phyloP scores from a whole-genome alignment of 2,797 vertebrate genomes.

The Malurus leucopterus region DNA sequence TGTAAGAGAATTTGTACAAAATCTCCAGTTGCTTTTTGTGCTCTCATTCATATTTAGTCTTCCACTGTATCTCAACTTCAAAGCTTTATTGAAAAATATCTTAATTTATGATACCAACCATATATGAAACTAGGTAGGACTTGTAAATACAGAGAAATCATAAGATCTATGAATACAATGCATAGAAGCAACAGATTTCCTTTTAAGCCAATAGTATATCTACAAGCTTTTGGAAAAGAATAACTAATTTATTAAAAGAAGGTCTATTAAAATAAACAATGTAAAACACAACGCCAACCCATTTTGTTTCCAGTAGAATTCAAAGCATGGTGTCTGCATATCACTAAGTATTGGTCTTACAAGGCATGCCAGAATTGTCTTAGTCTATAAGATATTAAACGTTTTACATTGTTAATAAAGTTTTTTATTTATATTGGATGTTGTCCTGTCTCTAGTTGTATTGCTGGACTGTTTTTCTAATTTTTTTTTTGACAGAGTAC shows the following conservation, averaged over 20 bases:
- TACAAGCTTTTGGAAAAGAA: slow-evolving; percentile 63
- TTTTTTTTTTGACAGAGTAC: background rate
- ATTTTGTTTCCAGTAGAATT: slow-evolving; percentile 71
- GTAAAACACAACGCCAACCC: slow-evolving; percentile 58
- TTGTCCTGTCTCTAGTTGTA: slow-evolving; percentile 24
- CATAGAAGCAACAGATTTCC: slow-evolving; percentile 62
- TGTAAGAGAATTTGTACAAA: slow-evolving; percentile 60
- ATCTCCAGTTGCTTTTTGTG: slow-evolving; percentile 66
- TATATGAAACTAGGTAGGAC: slow-evolving; percentile 57
- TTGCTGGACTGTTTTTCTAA: background rate
- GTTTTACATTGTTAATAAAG: slow-evolving; percentile 81
- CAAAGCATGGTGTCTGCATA: slow-evolving; percentile 83
- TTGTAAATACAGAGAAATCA: slow-evolving; percentile 74
- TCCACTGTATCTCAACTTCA: slow-evolving; percentile 70
- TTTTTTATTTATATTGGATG: slow-evolving; percentile 74
- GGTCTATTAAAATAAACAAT: slow-evolving; percentile 62
- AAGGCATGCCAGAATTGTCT: slow-evolving; percentile 84
- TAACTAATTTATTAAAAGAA: slow-evolving; percentile 56
- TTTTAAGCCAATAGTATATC: slow-evolving; percentile 62
- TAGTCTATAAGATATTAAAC: slow-evolving; percentile 78
- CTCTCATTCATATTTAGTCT: slow-evolving; percentile 73
- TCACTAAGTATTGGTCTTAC: slow-evolving; percentile 74
- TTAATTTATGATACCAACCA: slow-evolving; percentile 63
- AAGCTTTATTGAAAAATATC: slow-evolving; percentile 57
- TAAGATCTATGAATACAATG: slow-evolving; percentile 59